Conservation (phyloP, 64 coral and sea anemone genomes). For the Actinia equina region DNA sequence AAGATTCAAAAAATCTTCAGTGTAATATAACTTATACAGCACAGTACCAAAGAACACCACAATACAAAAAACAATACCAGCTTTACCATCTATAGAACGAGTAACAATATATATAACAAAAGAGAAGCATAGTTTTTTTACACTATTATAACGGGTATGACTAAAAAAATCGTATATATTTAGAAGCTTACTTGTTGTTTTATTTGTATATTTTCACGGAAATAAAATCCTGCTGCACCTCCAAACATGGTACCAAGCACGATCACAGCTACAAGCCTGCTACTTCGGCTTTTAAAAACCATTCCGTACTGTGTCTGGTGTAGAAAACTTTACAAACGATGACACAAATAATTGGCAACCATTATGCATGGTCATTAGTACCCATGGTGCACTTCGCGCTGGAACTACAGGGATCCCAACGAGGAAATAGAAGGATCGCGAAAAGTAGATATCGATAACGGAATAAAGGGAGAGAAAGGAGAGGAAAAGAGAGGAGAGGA, state of each 20-base stretch:
- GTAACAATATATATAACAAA: too few relatives aligned
- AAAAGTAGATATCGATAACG: neutral
- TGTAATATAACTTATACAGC: too few relatives aligned
- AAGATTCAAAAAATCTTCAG: too few relatives aligned
- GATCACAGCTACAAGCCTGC: conserved; percentile 13
- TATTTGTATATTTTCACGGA: conserved; percentile 4
- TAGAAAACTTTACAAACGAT: too few relatives aligned
- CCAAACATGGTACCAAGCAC: neutral
- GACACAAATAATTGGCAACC: too few relatives aligned
- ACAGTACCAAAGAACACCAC: too few relatives aligned
- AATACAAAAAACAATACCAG: too few relatives aligned
- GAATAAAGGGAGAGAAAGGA: neutral
- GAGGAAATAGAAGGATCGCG: too few relatives aligned
- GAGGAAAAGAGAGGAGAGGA: neutral
- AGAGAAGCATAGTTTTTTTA: too few relatives aligned
- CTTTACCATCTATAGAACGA: too few relatives aligned
- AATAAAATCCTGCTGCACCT: conserved; percentile 18
- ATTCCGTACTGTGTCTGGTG: neutral
- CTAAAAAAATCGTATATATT: too few relatives aligned
- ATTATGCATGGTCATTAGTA: too few relatives aligned
- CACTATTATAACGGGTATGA: neutral
- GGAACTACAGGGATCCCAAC: neutral
- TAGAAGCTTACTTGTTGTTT: conserved; percentile 17
- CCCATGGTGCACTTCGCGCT: neutral
- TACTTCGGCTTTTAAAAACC: neutral